Base-by-base conservation (phyloP, 2,797 vertebrate genomes). In the Masticophis lateralis region DNA sequence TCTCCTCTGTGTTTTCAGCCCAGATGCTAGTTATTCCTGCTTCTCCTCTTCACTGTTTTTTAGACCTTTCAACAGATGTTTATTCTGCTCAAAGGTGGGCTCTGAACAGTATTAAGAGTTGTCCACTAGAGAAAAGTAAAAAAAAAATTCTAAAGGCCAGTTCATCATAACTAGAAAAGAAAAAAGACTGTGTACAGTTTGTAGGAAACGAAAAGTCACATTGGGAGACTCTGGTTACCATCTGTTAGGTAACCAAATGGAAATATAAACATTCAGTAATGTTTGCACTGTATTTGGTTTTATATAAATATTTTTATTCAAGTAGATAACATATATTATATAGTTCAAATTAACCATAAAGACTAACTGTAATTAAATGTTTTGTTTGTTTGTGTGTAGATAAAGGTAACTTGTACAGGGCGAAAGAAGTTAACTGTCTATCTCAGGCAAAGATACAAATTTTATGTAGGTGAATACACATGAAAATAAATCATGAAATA, bases 371-470 rank as follows among this genome's bases (percentile, higher is more conserved):
- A 88, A 79, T 57, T 51, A 92, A 92, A 91, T 2, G 3, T 92
- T 94, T 94, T 89, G 74, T 90, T 88, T 91, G 55, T 55, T 12
- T 55, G 53, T 55, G 57, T 51, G 74, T 90, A 93, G 88, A 87
- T 90, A 96, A 93, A 92, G 55, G 94, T 95, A 87, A 2, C 92
- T 6, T 74, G 47, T 59, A 43, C 69, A 91, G 88, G n/a, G 1
- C 10, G 43, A 59, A 0, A 93, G 92, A 94, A 95, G 59, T 0
- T 63, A 94, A 94, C 18, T 14, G 28, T 60, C 60, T 92, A 90
- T 93, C 25, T 8, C 1, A 37, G 66, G 16, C 66, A 74, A 74
- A 74, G 66, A 74, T 74, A 16, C 16, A 66, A n/a, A 66, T 66
- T 5, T 66, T 66, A 66, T 14, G 63, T 2, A 87, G 27, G 10